A percentile compares a stretch with the other conserved stretches of the same genome.
phyloP scores from a whole-genome alignment of 1,140 invertebrate species.

The Bombus pyrosoma region DNA sequence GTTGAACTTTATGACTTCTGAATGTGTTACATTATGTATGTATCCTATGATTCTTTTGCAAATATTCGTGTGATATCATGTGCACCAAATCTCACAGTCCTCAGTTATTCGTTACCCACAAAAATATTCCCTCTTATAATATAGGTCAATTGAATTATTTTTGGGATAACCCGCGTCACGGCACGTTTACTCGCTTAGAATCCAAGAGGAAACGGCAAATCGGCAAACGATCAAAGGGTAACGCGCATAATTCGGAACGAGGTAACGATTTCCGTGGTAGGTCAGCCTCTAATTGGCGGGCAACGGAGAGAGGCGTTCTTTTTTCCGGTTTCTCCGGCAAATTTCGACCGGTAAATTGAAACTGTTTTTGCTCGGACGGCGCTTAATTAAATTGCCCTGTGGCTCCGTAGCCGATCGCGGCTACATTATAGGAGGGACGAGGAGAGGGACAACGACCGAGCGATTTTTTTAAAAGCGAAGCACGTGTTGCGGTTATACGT shows the following conservation, averaged over 20 bases:
- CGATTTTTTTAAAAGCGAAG: slow-evolving; percentile 58
- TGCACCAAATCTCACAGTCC: no score
- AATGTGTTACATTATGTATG: no score
- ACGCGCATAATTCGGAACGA: neutral
- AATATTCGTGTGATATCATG: no score
- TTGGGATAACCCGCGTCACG: no score
- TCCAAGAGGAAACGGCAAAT: neutral
- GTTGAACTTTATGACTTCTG: no score
- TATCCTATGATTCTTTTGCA: no score
- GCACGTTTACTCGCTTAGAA: no score
- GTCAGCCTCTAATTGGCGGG: slow-evolving; percentile 42
- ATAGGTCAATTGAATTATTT: no score
- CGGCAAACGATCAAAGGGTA: neutral
- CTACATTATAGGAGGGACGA: neutral
- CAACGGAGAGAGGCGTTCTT: neutral
- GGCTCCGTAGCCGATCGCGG: slow-evolving; percentile 20
- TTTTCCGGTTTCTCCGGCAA: slow-evolving; percentile 36
- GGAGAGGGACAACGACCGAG: neutral
- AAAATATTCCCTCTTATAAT: no score
- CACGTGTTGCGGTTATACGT: slow-evolving; percentile 45
- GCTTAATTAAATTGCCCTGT: slow-evolving; percentile 64
- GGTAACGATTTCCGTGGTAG: neutral
- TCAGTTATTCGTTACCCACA: no score
- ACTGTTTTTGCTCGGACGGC: slow-evolving; percentile 55
- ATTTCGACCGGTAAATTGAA: slow-evolving; percentile 61